These are phyloP conservation scores for Ophioninae sp. DNA, from an alignment of 2,888 invertebrate genomes.

Conservation along the genomic window DNA sequence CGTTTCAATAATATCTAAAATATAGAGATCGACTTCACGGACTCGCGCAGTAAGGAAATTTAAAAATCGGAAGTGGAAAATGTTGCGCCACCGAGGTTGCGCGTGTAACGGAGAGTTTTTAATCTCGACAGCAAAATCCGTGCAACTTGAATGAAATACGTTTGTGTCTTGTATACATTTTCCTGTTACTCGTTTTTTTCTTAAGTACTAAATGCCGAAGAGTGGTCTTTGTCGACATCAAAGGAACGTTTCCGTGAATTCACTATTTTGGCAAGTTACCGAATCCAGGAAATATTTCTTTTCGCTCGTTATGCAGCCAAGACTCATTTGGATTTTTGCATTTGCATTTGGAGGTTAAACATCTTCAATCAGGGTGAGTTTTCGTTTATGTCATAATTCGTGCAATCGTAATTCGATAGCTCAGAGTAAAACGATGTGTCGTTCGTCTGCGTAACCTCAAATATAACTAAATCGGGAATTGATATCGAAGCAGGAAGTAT, in stretches of 20 bases:
- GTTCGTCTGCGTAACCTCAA: not conserved
- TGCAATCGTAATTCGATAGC: too few relatives aligned
- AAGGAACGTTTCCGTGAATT: not conserved
- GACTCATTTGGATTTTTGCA: not conserved
- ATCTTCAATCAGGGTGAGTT: not conserved
- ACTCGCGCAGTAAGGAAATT: not conserved
- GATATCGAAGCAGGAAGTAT: not conserved
- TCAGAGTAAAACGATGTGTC: too few relatives aligned
- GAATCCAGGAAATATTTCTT: too few relatives aligned
- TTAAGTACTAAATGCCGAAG: not conserved
- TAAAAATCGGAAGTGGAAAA: not conserved
- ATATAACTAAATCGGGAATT: not conserved
- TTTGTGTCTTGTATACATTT: not conserved
- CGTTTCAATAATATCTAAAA: too few relatives aligned
- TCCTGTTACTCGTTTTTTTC: not conserved
- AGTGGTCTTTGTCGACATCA: not conserved
- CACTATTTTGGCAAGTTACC: too few relatives aligned
- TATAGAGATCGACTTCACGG: too few relatives aligned
- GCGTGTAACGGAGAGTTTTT: not conserved
- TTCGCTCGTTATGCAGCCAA: too few relatives aligned
- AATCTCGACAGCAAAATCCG: not conserved
- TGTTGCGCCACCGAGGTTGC: not conserved
- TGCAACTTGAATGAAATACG: not conserved
- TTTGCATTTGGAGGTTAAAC: not conserved
- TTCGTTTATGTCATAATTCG: not conserved